These are phyloP conservation scores for Xiphorhynchus erythropygius DNA, from an alignment of 2,797 vertebrate genomes.

Conservation along the genomic window DNA sequence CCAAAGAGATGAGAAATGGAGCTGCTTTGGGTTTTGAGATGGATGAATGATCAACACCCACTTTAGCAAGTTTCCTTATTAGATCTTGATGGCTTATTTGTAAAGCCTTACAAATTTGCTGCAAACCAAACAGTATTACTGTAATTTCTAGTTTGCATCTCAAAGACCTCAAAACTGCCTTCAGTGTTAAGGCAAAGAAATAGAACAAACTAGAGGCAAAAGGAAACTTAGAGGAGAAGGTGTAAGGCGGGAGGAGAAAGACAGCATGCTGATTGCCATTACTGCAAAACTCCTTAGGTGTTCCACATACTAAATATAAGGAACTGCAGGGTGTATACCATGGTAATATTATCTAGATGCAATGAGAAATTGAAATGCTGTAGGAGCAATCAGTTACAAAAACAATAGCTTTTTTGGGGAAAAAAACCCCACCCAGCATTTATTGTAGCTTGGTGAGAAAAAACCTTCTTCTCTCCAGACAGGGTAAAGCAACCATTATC, in stretches of 20 bases:
- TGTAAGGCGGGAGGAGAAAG: background rate
- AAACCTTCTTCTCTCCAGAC: background rate
- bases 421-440: background rate
- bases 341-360: background rate
- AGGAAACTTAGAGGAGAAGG: background rate
- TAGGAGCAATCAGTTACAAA: conserved; percentile 10
- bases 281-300: background rate
- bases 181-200: background rate
- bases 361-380: background rate
- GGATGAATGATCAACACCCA: background rate
- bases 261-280: background rate
- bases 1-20: background rate
- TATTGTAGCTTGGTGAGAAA: background rate
- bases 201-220: background rate
- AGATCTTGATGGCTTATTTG: background rate
- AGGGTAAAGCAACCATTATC: background rate
- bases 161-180: background rate
- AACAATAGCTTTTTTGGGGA: background rate
- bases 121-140: background rate
- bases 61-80: background rate
- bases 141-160: background rate
- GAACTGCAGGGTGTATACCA: background rate
- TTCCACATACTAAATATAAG: background rate
- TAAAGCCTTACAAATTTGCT: background rate
- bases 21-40: background rate